Evolutionary conservation across 2,888 invertebrate genomes (phyloP).

Genomic region (Pandemis heparana): DNA sequence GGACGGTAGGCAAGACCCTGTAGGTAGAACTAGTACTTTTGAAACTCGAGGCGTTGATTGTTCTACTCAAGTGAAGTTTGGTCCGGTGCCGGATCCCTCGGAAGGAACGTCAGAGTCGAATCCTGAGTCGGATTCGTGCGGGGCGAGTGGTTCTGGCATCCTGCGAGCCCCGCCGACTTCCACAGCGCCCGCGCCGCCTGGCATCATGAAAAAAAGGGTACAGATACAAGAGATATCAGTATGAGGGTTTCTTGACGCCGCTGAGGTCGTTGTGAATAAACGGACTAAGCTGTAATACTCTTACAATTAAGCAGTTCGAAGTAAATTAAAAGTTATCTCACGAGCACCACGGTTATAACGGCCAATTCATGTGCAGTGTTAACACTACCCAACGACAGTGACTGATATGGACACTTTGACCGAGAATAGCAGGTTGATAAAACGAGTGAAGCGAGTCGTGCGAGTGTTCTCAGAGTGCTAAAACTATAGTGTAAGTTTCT

Average conservation of each 20-base stretch:
- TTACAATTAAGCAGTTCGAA: constrained; percentile 24
- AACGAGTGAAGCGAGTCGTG: neutral
- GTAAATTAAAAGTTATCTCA: neutral
- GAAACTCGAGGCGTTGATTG: constrained; percentile 82
- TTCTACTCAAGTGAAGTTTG: constrained; percentile 82
- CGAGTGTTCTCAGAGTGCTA: neutral
- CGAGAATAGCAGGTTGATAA: neutral
- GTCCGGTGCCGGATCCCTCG: constrained; percentile 72
- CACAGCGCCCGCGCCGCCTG: constrained; percentile 88
- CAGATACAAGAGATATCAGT: constrained; percentile 97
- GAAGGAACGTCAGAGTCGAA: constrained; percentile 76
- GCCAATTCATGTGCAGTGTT: neutral
- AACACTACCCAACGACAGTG: neutral
- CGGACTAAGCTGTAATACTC: constrained; percentile 77
- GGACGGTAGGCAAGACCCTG: constrained; percentile 70
- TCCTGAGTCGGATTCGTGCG: constrained; percentile 75
- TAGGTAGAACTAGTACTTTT: constrained; percentile 80
- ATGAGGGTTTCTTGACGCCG: constrained; percentile 85
- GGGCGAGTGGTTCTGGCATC: constrained; percentile 76
- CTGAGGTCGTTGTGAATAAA: constrained; percentile 78
- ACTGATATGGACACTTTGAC: neutral
- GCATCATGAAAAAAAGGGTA: constrained; percentile 94
- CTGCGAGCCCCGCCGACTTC: constrained; percentile 77
- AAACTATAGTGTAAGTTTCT: neutral
- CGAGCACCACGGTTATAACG: neutral